Percentiles rank a stretch among this genome's conserved stretches.
These are phyloP conservation scores for Trypoxylon attenuatum DNA, from an alignment of 2,888 invertebrate species.

Conservation along the genomic window DNA sequence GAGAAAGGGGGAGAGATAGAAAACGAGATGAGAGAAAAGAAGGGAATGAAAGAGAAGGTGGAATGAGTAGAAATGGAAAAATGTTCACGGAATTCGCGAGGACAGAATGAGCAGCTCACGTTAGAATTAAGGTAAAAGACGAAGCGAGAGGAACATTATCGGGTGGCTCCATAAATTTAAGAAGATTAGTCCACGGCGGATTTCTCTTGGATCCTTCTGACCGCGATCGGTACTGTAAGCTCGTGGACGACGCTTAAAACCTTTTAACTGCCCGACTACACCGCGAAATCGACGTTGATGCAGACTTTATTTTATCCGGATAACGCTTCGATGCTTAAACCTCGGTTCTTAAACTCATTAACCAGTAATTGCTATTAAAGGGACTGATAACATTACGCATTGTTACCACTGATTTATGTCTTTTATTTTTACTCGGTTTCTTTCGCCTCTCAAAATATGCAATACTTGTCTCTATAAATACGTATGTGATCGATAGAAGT, in stretches of 20 bases:
- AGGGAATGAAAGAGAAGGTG: neutral
- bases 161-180: constrained; percentile 65
- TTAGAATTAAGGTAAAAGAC: constrained; percentile 65
- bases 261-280: constrained; percentile 31
- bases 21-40: neutral
- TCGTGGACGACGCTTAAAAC: constrained; percentile 41
- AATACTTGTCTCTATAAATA: no score
- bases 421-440: no score
- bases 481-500: no score
- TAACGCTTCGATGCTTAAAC: no score
- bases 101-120: constrained; percentile 48
- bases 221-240: constrained; percentile 38
- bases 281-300: constrained; percentile 11
- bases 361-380: no score
- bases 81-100: constrained; percentile 49
- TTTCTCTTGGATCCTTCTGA: constrained; percentile 32
- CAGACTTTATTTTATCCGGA: constrained; percentile 26
- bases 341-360: no score
- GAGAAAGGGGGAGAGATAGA: constrained; percentile 5
- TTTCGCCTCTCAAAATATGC: no score
- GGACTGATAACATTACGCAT: no score
- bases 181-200: constrained; percentile 64
- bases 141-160: constrained; percentile 64
- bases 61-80: constrained; percentile 43
- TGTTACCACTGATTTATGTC: no score